Percentiles rank a stretch among this genome's conserved stretches.
phyloP scores from a whole-genome alignment of 1,140 invertebrate species.

The Drosophila bipectinata region DNA sequence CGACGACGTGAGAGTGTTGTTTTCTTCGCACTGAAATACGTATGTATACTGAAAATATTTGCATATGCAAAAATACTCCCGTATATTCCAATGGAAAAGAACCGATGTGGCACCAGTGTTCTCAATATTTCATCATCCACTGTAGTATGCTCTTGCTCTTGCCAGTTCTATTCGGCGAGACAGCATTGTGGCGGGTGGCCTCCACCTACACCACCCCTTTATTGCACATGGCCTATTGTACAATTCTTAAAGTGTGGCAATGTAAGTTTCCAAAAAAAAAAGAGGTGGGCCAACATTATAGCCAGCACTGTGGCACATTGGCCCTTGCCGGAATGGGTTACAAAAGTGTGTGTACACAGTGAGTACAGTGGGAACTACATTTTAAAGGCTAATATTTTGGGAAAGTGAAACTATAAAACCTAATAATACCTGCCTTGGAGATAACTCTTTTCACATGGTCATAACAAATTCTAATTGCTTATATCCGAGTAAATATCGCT shows the following conservation, averaged over 20 bases:
- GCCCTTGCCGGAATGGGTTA: constrained; percentile 29
- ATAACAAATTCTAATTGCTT: not conserved
- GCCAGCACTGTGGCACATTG: constrained; percentile 36
- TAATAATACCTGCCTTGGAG: no score
- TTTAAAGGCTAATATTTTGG: not conserved
- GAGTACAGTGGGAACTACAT: not conserved
- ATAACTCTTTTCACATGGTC: not conserved
- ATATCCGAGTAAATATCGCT: not conserved
- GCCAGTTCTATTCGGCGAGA: not conserved
- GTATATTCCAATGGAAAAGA: constrained; percentile 10
- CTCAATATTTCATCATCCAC: constrained; percentile 57
- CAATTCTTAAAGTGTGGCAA: constrained; percentile 45
- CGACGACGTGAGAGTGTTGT: constrained; percentile 10
- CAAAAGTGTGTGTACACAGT: constrained; percentile 9
- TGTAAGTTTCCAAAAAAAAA: constrained; percentile 29
- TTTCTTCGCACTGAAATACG: not conserved
- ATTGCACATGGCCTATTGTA: constrained; percentile 36
- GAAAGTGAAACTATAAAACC: no score
- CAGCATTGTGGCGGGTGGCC: constrained; percentile 20
- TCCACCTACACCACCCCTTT: constrained; percentile 9
- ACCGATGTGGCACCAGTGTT: not conserved
- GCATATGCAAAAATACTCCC: constrained; percentile 18
- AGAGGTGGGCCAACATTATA: constrained; percentile 23
- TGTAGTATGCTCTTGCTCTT: constrained; percentile 15
- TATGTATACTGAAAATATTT: constrained; percentile 9